A percentile compares a stretch with the other conserved stretches of the same genome.
phyloP scores from a whole-genome alignment of 2,113 vertebrate genomes.

The Pundamilia nyererei region DNA sequence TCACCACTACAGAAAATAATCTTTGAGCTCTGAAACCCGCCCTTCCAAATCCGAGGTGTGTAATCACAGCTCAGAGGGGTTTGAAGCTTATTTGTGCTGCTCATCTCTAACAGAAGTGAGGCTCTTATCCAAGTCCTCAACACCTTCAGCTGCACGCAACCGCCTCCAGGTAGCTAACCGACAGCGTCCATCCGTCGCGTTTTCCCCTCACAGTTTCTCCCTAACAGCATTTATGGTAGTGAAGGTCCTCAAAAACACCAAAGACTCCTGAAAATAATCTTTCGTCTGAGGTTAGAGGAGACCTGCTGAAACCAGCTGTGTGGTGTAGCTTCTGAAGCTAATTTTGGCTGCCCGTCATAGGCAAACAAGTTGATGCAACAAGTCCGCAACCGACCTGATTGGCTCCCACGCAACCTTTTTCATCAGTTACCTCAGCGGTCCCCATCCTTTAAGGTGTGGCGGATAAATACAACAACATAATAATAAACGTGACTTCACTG shows the following conservation, averaged over 20 bases:
- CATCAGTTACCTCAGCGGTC: not conserved
- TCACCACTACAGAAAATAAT: rapidly evolving
- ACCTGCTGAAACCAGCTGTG: not conserved
- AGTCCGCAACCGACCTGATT: rapidly evolving
- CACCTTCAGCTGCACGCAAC: not conserved
- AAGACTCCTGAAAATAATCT: not conserved
- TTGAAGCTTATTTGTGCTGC: not conserved
- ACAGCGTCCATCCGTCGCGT: rapidly evolving
- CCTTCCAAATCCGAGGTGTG: not conserved
- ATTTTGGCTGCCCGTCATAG: rapidly evolving
- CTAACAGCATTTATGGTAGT: not conserved
- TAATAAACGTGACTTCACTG: not conserved
- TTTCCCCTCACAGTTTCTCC: not conserved
- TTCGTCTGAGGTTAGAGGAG: not conserved
- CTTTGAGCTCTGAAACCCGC: not conserved
- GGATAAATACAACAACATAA: not conserved
- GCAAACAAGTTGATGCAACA: not conserved
- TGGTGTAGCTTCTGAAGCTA: not conserved
- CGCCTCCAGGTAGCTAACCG: rapidly evolving
- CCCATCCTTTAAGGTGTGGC: not conserved
- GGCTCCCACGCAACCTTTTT: not conserved
- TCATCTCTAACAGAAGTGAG: not conserved
- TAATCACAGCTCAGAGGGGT: not conserved
- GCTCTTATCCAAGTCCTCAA: not conserved
- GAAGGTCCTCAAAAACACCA: not conserved